Evolutionary conservation across 2,888 invertebrate genomes (phyloP).

Genomic region (Chrysopilus asiliformis): DNA sequence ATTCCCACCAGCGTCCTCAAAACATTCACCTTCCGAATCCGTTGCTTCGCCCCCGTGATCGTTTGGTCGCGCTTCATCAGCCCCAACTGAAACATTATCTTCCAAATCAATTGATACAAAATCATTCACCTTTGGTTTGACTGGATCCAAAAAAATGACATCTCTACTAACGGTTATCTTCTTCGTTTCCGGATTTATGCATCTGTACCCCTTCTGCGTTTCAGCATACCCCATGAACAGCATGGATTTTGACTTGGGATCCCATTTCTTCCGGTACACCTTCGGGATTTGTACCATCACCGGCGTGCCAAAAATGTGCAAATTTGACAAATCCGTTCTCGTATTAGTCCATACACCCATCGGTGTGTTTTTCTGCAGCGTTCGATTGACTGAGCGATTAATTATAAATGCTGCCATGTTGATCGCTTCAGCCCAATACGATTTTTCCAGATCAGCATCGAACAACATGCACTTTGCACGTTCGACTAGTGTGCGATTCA

Average conservation of each 20-base stretch:
- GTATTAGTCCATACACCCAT: conserved; percentile 25
- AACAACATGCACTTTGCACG: conserved; percentile 18
- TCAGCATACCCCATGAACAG: conserved; percentile 27
- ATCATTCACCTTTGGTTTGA: too few relatives aligned
- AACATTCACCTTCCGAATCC: too few relatives aligned
- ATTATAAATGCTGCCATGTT: conserved; percentile 12
- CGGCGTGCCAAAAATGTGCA: conserved; percentile 28
- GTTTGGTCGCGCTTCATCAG: too few relatives aligned
- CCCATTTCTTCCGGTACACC: too few relatives aligned
- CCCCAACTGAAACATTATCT: too few relatives aligned
- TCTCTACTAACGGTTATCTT: conserved; percentile 9
- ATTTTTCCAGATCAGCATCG: conserved; percentile 16
- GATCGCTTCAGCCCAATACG: conserved; percentile 26
- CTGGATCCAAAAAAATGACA: too few relatives aligned
- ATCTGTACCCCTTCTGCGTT: conserved; percentile 18
- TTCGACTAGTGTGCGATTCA: conserved; percentile 18
- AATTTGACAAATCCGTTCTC: conserved; percentile 22
- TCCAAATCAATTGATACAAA: too few relatives aligned
- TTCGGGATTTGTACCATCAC: conserved; percentile 24
- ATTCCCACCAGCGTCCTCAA: too few relatives aligned
- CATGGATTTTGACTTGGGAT: conserved; percentile 21
- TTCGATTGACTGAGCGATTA: conserved; percentile 6
- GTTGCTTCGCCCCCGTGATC: too few relatives aligned
- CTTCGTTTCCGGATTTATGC: conserved; percentile 11
- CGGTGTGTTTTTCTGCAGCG: conserved; percentile 18